phyloP scores from a whole-genome alignment of 2,888 invertebrate species.

The Drosophila vallismaia region DNA sequence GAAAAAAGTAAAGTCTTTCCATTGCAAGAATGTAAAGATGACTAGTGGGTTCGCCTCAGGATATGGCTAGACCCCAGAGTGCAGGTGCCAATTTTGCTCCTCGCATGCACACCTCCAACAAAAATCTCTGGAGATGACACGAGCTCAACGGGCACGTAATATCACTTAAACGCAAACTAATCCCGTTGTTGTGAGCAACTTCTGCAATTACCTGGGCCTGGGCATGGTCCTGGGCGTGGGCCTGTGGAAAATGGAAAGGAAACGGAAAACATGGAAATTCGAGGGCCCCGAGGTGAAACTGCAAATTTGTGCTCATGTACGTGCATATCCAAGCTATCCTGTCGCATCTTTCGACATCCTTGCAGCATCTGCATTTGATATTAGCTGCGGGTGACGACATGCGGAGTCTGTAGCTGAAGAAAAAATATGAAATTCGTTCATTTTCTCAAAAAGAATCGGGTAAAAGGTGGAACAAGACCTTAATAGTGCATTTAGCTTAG shows the following conservation, averaged over 20 bases:
- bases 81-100: slow-evolving; percentile 10
- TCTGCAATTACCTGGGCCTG: not conserved
- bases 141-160: slow-evolving; percentile 58
- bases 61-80: slow-evolving; percentile 4
- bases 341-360: not conserved
- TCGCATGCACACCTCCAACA: slow-evolving; percentile 13
- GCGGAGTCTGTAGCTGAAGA: not conserved
- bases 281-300: slow-evolving; percentile 1
- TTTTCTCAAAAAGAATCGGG: not conserved
- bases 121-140: slow-evolving; percentile 11
- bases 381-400: slow-evolving; percentile 13
- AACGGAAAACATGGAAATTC: not conserved
- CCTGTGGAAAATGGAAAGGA: not conserved
- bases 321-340: not conserved
- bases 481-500: not conserved
- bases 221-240: too few species aligned
- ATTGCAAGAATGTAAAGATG: not conserved
- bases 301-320: slow-evolving; percentile 7
- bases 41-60: not conserved
- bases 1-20: not conserved
- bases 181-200: slow-evolving; percentile 44
- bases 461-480: not conserved
- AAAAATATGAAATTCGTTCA: not conserved
- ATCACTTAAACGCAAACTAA: slow-evolving; percentile 65
- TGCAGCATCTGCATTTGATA: slow-evolving; percentile 51